Base-by-base conservation (phyloP, 2,113 vertebrate species). In the Heterotilapia buettikoferi region DNA sequence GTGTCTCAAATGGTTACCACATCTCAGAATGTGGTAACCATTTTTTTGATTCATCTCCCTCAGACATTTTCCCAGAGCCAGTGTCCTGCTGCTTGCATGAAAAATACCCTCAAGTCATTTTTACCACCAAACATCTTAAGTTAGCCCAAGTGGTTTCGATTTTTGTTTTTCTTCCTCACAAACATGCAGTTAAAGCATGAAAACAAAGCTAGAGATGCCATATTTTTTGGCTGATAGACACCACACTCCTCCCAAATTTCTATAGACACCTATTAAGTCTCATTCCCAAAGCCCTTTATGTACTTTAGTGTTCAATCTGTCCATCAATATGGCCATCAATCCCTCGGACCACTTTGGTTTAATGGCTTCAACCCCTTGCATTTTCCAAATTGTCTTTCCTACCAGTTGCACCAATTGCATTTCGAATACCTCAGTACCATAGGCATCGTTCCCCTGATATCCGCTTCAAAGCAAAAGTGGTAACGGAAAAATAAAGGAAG, bases 371-470 rank as follows among this genome's bases (percentile, higher is more conserved):
- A 53, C 50, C 76, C 36, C 47, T 76, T 81, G 31, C 83, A 81
- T 93, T 89, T 85, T 68, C 36, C 45, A 73, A 89, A 93, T 86
- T 79, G 57, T 89, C 90, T 90, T 90, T 73, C 57, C 26, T 76
- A 84, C 52, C 36, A 18, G 24, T 81, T 2, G 21, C 66, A 50
- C 40, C 73, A 78, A 29, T 33, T 78, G 45, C 45, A 83, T 90
- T 90, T 87, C 11, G 82, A 84, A 56, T 19, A 87, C 57, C 57
- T 40, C 79, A 86, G 88, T 71, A 90, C 54, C 56, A 19, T 6
- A 2, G 21, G 53, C 40, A 43, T 87, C 85, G 36, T 68, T 87
- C 36, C 83, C 52, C 68, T 66, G 63, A 71, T 88, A 93, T 89
- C 86, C 85, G 82, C 86, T 83, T 86, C 2, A 5, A 79, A 84